These are phyloP conservation scores for Urophycis tenuis DNA, from an alignment of 2,797 vertebrate species.

Conservation along the genomic window DNA sequence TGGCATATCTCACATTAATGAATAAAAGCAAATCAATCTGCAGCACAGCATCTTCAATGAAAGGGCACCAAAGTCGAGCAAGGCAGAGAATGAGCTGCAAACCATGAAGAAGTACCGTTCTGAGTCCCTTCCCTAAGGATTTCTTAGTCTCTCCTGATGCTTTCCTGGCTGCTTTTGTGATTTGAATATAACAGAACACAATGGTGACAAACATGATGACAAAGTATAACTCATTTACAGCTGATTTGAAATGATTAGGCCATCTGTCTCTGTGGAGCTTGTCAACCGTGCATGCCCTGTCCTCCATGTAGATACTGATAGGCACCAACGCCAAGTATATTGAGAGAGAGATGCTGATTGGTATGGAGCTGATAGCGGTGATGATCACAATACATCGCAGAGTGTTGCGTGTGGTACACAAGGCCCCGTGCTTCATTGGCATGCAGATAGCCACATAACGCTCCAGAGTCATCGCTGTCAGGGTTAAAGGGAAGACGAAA, in stretches of 20 bases:
- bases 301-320: not conserved
- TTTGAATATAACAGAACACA: conserved; percentile 43
- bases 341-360: conserved; percentile 11
- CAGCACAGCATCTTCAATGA: conserved; percentile 35
- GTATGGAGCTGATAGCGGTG: conserved; percentile 39
- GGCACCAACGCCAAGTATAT: conserved; percentile 22
- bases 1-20: conserved; percentile 39
- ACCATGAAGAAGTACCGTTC: conserved; percentile 49
- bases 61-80: conserved; percentile 44
- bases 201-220: conserved; percentile 39
- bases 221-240: conserved; percentile 41
- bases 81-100: conserved; percentile 54
- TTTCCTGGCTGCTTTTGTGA: conserved; percentile 44
- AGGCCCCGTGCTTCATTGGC: conserved; percentile 50
- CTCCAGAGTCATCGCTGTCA: conserved; percentile 61
- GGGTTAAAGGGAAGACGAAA: conserved; percentile 49
- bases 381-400: conserved; percentile 40
- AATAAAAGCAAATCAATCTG: conserved; percentile 13
- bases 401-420: conserved; percentile 34
- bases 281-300: conserved; percentile 13
- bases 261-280: conserved; percentile 24
- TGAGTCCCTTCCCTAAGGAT: conserved; percentile 41
- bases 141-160: conserved; percentile 46
- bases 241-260: conserved; percentile 36
- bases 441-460: conserved; percentile 62